phyloP scores from a whole-genome alignment of 2,797 vertebrate genomes.

The Trichosurus vulpecula region DNA sequence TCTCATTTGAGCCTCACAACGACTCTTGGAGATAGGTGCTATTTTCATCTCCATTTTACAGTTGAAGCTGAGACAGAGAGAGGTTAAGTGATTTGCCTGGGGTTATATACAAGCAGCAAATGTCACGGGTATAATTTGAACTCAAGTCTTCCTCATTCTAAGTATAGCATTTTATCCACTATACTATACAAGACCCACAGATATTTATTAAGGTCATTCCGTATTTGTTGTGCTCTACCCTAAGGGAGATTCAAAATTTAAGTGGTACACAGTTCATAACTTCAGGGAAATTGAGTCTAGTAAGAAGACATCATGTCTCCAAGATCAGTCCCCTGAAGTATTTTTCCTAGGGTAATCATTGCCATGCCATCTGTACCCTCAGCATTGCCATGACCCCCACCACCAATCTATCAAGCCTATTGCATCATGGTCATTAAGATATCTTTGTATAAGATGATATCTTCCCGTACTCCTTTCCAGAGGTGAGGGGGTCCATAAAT shows the following conservation, averaged over 20 bases:
- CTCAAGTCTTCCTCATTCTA: not conserved
- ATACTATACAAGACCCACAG: not conserved
- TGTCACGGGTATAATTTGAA: not conserved
- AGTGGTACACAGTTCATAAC: not conserved
- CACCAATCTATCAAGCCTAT: not conserved
- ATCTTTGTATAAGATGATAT: not conserved
- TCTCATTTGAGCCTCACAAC: not conserved
- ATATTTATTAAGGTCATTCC: not conserved
- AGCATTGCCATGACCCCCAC: not conserved
- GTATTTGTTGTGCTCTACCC: not conserved
- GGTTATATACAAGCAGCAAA: not conserved
- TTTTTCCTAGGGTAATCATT: not conserved
- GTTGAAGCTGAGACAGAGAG: not conserved
- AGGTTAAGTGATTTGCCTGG: not conserved
- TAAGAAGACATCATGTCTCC: too few relatives aligned
- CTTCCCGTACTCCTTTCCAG: not conserved
- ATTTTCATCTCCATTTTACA: not conserved
- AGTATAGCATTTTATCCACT: not conserved
- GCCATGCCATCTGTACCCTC: not conserved
- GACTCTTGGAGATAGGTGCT: not conserved
- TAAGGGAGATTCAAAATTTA: not conserved
- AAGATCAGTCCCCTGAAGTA: not conserved
- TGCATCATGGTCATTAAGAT: not conserved
- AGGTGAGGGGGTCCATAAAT: not conserved
- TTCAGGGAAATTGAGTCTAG: not conserved